These are phyloP conservation scores for Chalcis sispes DNA, from an alignment of 2,888 invertebrate species.

Conservation along the genomic window DNA sequence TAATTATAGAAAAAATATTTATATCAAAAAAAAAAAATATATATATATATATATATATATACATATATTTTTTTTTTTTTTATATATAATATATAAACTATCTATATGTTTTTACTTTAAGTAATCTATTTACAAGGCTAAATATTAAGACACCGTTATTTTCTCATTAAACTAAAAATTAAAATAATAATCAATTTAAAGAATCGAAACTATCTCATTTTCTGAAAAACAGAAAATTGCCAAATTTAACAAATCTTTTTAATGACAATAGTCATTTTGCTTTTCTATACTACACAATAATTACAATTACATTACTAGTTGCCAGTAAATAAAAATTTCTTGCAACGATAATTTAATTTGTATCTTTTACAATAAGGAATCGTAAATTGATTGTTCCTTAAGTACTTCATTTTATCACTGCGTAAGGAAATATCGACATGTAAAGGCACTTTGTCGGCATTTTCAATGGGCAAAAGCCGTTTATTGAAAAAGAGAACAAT, in stretches of 20 bases:
- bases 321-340: slow-evolving; percentile 26
- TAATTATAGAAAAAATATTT: not conserved
- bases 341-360: slow-evolving; percentile 13
- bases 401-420: slow-evolving; percentile 57
- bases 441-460: slow-evolving; percentile 56
- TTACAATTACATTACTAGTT: slow-evolving; percentile 36
- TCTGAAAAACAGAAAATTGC: slow-evolving; percentile 19
- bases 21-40: slow-evolving; percentile 35
- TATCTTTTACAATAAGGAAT: slow-evolving; percentile 33
- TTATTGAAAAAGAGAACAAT: slow-evolving; percentile 31
- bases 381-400: slow-evolving; percentile 28
- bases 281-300: slow-evolving; percentile 45
- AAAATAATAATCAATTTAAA: slow-evolving; percentile 14
- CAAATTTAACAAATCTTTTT: slow-evolving; percentile 28
- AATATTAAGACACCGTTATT: slow-evolving; percentile 4
- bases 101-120: slow-evolving; percentile 27
- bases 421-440: slow-evolving; percentile 46
- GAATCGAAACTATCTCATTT: slow-evolving; percentile 12
- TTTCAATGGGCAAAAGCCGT: slow-evolving; percentile 39
- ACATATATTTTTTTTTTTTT: no score
- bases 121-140: slow-evolving; percentile 38
- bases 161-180: slow-evolving; percentile 2
- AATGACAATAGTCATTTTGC: slow-evolving; percentile 8
- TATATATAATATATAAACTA: slow-evolving; percentile 45
- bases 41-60: slow-evolving; percentile 37